These are phyloP conservation scores for Argyresthia albistria DNA, from an alignment of 2,888 invertebrate species.

Conservation along the genomic window DNA sequence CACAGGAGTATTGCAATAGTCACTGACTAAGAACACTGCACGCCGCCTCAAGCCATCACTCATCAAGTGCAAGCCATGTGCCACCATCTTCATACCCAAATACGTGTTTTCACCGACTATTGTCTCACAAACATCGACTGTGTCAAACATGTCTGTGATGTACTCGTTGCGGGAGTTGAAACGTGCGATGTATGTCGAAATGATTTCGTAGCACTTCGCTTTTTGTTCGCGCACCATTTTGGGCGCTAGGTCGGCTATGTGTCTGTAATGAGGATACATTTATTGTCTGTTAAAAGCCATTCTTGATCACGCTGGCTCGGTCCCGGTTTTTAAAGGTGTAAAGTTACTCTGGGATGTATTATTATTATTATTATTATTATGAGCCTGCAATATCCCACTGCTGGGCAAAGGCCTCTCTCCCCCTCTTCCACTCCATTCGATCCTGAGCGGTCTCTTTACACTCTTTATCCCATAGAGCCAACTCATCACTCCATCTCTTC, in stretches of 20 bases:
- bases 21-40: slow-evolving; percentile 13
- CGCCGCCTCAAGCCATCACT: slow-evolving; percentile 12
- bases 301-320: neutral
- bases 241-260: slow-evolving; percentile 18
- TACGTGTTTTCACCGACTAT: slow-evolving; percentile 5
- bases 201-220: slow-evolving; percentile 31
- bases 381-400: too few species aligned
- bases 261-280: slow-evolving; percentile 16
- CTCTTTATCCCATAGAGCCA: too few species aligned
- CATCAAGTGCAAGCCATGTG: slow-evolving; percentile 18
- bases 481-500: too few species aligned
- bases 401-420: too few species aligned
- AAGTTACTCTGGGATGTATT: neutral
- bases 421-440: too few species aligned
- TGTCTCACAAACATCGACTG: slow-evolving; percentile 12
- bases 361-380: too few species aligned
- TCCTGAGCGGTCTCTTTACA: too few species aligned
- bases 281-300: neutral
- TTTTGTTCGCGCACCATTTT: slow-evolving; percentile 22
- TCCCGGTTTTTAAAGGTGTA: neutral
- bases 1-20: slow-evolving; percentile 9
- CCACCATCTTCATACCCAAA: slow-evolving; percentile 18
- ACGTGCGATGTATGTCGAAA: slow-evolving; percentile 22
- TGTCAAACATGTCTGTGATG: slow-evolving; percentile 21
- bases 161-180: slow-evolving; percentile 8